Conservation (phyloP, 2,113 vertebrate species). For the Illadopsis cleaveri region DNA sequence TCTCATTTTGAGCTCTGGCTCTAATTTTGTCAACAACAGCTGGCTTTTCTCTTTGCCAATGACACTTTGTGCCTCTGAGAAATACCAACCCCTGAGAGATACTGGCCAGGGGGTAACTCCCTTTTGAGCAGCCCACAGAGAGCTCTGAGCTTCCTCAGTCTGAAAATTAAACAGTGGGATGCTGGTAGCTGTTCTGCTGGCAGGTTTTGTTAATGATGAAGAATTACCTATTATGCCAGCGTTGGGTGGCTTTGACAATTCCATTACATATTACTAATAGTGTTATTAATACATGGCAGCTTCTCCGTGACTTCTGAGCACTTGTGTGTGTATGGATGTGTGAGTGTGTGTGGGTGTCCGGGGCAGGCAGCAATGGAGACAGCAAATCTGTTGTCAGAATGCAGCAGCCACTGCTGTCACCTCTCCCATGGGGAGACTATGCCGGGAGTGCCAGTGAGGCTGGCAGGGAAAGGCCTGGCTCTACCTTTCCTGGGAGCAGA, state of each 20-base stretch:
- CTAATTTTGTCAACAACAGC: neutral
- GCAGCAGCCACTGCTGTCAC: neutral
- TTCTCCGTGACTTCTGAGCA: neutral
- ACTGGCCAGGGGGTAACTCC: fast-evolving
- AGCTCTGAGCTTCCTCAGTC: neutral
- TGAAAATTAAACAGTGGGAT: conserved; percentile 21
- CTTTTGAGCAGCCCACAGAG: neutral
- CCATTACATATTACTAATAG: conserved; percentile 62
- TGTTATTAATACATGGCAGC: conserved; percentile 51
- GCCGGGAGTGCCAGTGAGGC: neutral
- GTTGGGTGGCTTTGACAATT: conserved; percentile 55
- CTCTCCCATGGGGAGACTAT: neutral
- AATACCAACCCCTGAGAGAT: neutral
- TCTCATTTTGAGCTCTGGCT: neutral
- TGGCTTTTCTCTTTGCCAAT: neutral
- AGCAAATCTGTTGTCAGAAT: neutral
- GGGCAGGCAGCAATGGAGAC: neutral
- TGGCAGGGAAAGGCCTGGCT: neutral
- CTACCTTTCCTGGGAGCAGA: neutral
- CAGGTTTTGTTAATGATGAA: conserved; percentile 61
- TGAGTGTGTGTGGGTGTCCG: fast-evolving
- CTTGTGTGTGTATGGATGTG: neutral
- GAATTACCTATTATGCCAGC: conserved; percentile 42
- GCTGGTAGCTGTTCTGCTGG: neutral
- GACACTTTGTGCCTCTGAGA: neutral